These are phyloP conservation scores for Podarcis muralis DNA, from an alignment of 2,113 vertebrate genomes.

Conservation along the genomic window DNA sequence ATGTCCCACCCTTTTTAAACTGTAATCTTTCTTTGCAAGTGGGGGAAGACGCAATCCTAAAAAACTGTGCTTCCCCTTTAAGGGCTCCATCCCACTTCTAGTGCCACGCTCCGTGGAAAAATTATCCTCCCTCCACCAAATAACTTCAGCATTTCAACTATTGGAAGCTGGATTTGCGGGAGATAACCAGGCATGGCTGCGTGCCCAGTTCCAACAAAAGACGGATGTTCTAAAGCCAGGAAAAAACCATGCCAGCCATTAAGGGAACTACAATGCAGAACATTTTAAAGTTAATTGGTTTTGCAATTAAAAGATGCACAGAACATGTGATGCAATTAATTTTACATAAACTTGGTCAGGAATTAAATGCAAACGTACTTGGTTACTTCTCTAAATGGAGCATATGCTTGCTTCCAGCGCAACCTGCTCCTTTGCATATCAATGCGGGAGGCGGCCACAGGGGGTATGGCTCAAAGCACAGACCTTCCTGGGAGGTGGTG, in stretches of 20 bases:
- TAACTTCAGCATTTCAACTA: not conserved
- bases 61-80: not conserved
- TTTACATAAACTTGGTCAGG: conserved; percentile 49
- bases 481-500: not conserved
- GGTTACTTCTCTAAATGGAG: conserved; percentile 31
- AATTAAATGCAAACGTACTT: conserved; percentile 38
- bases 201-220: conserved; percentile 55
- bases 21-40: no score
- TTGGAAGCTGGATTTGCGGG: conserved; percentile 24
- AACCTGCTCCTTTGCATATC: conserved; percentile 28
- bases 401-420: conserved; percentile 35
- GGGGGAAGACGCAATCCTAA: not conserved
- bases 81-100: not conserved
- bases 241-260: conserved; percentile 50
- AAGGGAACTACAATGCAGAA: conserved; percentile 63
- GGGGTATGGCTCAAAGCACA: accelerated
- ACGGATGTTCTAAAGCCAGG: conserved; percentile 54
- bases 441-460: not conserved
- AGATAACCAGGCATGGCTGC: conserved; percentile 49
- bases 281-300: conserved; percentile 66
- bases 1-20: no score
- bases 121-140: not conserved
- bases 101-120: not conserved
- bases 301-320: conserved; percentile 60
- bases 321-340: conserved; percentile 60